These are phyloP conservation scores for Orchesellides sinensis DNA, from an alignment of 2,888 invertebrate species.

Conservation along the genomic window DNA sequence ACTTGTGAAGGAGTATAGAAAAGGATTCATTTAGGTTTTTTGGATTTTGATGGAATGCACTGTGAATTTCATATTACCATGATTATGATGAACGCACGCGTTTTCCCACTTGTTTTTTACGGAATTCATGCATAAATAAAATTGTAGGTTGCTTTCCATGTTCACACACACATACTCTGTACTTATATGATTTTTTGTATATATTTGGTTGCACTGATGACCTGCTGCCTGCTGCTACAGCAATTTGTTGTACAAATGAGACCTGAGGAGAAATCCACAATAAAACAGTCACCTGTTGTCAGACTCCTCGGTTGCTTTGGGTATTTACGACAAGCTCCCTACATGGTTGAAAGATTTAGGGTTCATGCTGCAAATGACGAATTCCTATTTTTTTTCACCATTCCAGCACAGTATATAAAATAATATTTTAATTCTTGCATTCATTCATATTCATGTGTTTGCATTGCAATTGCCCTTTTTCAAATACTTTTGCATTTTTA, in stretches of 20 bases:
- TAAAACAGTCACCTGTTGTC: slow-evolving; percentile 66
- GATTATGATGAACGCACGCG: slow-evolving; percentile 44
- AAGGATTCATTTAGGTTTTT: slow-evolving; percentile 6
- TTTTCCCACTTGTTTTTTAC: slow-evolving; percentile 27
- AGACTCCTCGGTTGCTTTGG: slow-evolving; percentile 58
- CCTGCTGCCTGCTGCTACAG: slow-evolving; percentile 55
- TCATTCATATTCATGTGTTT: not conserved
- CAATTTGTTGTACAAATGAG: slow-evolving; percentile 66
- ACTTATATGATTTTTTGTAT: slow-evolving; percentile 3
- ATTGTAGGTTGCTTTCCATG: not conserved
- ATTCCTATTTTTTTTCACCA: slow-evolving; percentile 30
- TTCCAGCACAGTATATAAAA: no score
- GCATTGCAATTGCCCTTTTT: not conserved
- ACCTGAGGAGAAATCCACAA: slow-evolving; percentile 64
- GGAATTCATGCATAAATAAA: slow-evolving; percentile 22
- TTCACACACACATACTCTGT: no score
- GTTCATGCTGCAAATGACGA: slow-evolving; percentile 60
- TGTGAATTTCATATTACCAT: slow-evolving; percentile 18
- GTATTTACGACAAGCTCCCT: slow-evolving; percentile 67
- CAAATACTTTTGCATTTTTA: not conserved
- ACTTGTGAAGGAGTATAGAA: no score
- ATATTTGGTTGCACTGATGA: slow-evolving; percentile 38
- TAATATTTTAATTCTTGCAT: slow-evolving; percentile 6
- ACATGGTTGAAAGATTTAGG: slow-evolving; percentile 61
- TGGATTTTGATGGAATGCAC: slow-evolving; percentile 14